Conservation (phyloP, 2,797 vertebrate genomes). For the Neopelma chrysocephalum region DNA sequence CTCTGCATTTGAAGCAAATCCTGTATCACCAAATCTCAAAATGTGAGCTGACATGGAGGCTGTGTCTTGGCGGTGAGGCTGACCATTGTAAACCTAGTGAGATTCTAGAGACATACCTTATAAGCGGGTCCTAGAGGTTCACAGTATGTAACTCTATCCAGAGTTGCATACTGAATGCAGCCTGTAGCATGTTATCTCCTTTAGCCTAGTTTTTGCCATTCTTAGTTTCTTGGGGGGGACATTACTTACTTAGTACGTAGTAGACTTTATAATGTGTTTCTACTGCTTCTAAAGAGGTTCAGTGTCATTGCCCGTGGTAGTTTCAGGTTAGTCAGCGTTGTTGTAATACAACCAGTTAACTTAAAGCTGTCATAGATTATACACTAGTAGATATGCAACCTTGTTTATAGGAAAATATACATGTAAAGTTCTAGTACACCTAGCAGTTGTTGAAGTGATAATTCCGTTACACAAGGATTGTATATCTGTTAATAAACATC, state of each 20-base stretch:
- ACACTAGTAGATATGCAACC: not conserved
- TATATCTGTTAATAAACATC: slow-evolving; percentile 15
- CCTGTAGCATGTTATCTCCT: not conserved
- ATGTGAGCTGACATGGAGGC: not conserved
- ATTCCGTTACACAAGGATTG: not conserved
- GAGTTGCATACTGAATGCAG: not conserved
- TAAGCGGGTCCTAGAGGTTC: not conserved
- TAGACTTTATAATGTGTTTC: not conserved
- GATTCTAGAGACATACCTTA: not conserved
- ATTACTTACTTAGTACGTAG: not conserved
- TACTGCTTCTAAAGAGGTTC: not conserved
- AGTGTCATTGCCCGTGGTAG: not conserved
- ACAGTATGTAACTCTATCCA: not conserved
- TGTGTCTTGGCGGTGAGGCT: not conserved
- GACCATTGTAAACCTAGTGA: not conserved
- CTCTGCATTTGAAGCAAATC: not conserved
- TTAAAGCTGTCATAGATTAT: not conserved
- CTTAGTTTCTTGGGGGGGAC: not conserved
- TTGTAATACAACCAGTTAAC: not conserved
- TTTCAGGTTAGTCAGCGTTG: not conserved
- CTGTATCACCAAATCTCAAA: not conserved
- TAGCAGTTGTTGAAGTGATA: slow-evolving; percentile 27
- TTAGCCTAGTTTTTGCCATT: not conserved
- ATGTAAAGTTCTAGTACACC: not conserved
- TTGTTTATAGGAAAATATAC: not conserved